These are phyloP conservation scores for Choloepus hoffmanni DNA, from an alignment of 2,113 vertebrate species.

Conservation along the genomic window DNA sequence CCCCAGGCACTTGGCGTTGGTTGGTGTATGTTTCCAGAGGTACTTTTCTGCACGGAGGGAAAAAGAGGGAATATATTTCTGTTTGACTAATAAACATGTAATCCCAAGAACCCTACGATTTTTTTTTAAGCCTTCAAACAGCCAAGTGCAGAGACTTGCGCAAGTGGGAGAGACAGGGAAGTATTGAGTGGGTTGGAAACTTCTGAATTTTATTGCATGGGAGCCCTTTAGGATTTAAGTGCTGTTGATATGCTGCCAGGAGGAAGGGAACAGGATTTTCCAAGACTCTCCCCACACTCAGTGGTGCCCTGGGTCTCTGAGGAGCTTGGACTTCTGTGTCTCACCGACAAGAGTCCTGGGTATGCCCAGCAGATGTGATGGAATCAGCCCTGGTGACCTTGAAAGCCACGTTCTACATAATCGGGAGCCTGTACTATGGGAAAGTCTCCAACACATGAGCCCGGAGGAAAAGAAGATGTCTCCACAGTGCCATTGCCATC, in stretches of 20 bases:
- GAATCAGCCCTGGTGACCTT: not conserved
- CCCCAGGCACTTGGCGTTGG: constrained; percentile 59
- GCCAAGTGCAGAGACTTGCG: constrained; percentile 24
- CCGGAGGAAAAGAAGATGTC: not conserved
- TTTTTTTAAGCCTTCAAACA: constrained; percentile 52
- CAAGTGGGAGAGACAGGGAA: constrained; percentile 60
- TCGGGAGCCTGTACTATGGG: not conserved
- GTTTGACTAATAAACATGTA: constrained; percentile 68
- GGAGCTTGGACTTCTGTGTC: not conserved
- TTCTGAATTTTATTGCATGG: constrained; percentile 54
- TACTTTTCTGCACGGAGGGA: not conserved
- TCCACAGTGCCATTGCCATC: not conserved
- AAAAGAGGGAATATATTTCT: constrained; percentile 40
- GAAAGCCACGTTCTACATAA: constrained; percentile 7
- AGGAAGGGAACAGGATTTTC: constrained; percentile 13
- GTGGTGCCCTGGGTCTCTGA: not conserved
- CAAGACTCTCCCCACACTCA: not conserved
- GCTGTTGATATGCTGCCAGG: constrained; percentile 10
- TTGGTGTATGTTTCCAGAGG: constrained; percentile 59
- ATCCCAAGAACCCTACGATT: constrained; percentile 34
- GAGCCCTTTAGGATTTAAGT: constrained; percentile 42
- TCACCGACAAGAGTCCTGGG: not conserved
- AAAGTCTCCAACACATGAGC: not conserved
- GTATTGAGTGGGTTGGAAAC: constrained; percentile 57
- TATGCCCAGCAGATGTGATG: not conserved